These are phyloP conservation scores for Hystrix cristata DNA, from an alignment of 2,113 vertebrate species.

Conservation along the genomic window DNA sequence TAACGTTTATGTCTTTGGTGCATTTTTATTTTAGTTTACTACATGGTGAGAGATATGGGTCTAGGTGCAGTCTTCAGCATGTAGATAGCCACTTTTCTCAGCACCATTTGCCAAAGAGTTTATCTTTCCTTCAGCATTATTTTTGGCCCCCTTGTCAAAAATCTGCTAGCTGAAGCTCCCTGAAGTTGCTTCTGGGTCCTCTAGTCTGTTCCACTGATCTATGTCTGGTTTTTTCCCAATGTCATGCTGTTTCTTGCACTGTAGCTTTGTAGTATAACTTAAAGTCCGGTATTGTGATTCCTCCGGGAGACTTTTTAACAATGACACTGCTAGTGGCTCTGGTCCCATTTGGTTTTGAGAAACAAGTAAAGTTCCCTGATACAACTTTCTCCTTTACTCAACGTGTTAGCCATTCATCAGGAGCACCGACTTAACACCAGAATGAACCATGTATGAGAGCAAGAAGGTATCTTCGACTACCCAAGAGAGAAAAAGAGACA, in stretches of 20 bases:
- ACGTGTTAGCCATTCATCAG: constrained; percentile 65
- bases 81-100: too few relatives aligned
- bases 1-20: too few relatives aligned
- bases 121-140: too few relatives aligned
- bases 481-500: background rate
- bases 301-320: constrained; percentile 54
- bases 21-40: background rate
- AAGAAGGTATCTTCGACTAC: background rate
- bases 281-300: background rate
- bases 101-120: too few relatives aligned
- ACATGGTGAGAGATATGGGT: background rate
- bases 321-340: constrained; percentile 42
- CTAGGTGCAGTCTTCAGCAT: background rate
- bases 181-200: too few relatives aligned
- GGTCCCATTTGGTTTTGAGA: constrained; percentile 58
- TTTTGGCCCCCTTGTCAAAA: too few relatives aligned
- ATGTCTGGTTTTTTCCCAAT: too few relatives aligned
- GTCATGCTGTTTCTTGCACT: background rate
- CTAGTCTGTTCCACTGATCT: too few relatives aligned
- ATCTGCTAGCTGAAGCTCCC: too few relatives aligned
- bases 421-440: constrained; percentile 48
- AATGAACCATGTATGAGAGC: background rate
- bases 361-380: constrained; percentile 59
- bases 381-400: constrained; percentile 69
- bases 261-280: background rate